A percentile compares a stretch with the other conserved stretches of the same genome.
Conservation (phyloP, 2,113 vertebrate genomes). For the Cyprinus carpio region DNA sequence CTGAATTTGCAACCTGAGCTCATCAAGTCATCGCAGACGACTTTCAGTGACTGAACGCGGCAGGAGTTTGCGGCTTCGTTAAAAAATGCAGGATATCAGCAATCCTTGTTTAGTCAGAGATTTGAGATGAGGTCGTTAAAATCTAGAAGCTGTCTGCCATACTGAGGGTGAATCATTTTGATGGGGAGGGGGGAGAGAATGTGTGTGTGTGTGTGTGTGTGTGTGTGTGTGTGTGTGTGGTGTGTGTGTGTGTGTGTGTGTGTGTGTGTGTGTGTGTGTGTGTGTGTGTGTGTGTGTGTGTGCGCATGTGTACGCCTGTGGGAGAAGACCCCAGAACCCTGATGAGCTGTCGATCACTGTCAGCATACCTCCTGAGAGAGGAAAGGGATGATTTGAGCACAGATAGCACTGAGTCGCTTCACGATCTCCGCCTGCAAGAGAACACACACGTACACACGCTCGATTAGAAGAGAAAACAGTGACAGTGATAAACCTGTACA, state of each 20-base stretch:
- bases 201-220: too few relatives aligned
- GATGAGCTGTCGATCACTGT: constrained; percentile 39
- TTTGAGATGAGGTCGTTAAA: constrained; percentile 22
- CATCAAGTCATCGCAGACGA: neutral
- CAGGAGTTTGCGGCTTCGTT: neutral
- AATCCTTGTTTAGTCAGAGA: constrained; percentile 15
- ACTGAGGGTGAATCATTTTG: constrained; percentile 13
- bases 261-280: constrained; percentile 28
- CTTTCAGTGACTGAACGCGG: neutral
- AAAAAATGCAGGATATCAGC: constrained; percentile 31
- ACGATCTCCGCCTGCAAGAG: constrained; percentile 87
- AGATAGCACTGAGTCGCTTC: constrained; percentile 91
- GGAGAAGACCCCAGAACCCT: constrained; percentile 19
- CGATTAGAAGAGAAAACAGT: constrained; percentile 15
- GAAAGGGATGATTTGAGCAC: constrained; percentile 91
- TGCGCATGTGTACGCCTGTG: constrained; percentile 25
- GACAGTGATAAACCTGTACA: constrained; percentile 44
- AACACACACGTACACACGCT: constrained; percentile 32
- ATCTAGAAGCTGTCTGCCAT: neutral
- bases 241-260: constrained; percentile 32
- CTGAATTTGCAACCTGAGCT: constrained; percentile 19
- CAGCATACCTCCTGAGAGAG: constrained; percentile 90
- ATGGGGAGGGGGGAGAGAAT: neutral
- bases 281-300: constrained; percentile 22
- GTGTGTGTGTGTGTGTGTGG: too few relatives aligned